Percentiles rank a stretch among this genome's conserved stretches.
Conservation (phyloP, 2,888 invertebrate genomes). For the Colostygia pectinataria region DNA sequence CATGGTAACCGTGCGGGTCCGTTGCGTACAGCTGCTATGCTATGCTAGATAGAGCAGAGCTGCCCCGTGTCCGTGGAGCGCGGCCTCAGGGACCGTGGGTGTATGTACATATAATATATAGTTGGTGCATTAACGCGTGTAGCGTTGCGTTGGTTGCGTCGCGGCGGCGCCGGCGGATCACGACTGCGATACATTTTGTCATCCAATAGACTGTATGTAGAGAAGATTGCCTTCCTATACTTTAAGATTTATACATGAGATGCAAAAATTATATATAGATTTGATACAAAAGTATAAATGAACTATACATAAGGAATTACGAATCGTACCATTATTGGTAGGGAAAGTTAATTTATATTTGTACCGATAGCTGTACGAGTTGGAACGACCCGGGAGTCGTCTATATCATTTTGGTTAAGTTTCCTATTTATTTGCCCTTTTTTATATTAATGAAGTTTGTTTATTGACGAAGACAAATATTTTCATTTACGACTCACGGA, state of each 20-base stretch:
- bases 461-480: slow-evolving; percentile 21
- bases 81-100: too few relatives aligned
- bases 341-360: slow-evolving; percentile 32
- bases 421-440: slow-evolving; percentile 40
- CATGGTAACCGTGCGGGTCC: too few relatives aligned
- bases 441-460: slow-evolving; percentile 7
- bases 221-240: slow-evolving; percentile 47
- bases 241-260: slow-evolving; percentile 46
- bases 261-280: slow-evolving; percentile 55
- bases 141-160: neutral
- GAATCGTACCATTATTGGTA: slow-evolving; percentile 21
- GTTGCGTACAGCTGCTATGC: too few relatives aligned
- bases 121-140: slow-evolving; percentile 4
- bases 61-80: too few relatives aligned
- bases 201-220: slow-evolving; percentile 27
- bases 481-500: slow-evolving; percentile 38
- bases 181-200: slow-evolving; percentile 11
- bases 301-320: slow-evolving; percentile 33
- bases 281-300: slow-evolving; percentile 50
- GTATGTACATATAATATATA: too few relatives aligned
- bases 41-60: too few relatives aligned
- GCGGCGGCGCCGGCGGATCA: neutral
- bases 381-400: too few relatives aligned
- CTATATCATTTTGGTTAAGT: slow-evolving; percentile 26
- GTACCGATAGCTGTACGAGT: slow-evolving; percentile 31